Conservation (phyloP, 2,113 vertebrate species). For the Protomyctophum bolini region DNA sequence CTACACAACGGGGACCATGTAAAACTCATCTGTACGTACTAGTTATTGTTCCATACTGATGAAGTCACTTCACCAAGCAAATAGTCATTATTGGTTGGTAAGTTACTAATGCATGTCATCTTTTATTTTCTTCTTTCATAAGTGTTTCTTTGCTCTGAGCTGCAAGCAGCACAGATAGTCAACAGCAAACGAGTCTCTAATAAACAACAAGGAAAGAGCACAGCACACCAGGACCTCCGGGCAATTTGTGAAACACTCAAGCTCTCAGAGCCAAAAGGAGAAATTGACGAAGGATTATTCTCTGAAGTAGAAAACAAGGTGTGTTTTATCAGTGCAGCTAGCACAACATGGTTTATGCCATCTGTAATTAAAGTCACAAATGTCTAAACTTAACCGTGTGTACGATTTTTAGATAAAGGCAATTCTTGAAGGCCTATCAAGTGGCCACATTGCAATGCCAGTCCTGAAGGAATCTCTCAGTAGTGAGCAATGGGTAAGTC, state of each 20-base stretch:
- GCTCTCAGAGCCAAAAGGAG: slow-evolving; percentile 74
- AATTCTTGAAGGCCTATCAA: slow-evolving; percentile 81
- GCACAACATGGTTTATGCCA: too few species aligned
- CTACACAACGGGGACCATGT: slow-evolving; percentile 84
- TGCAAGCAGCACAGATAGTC: slow-evolving; percentile 90
- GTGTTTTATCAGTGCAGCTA: slow-evolving; percentile 7
- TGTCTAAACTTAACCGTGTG: background rate
- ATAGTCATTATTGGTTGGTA: background rate
- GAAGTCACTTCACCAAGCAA: background rate
- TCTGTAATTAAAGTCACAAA: too few species aligned
- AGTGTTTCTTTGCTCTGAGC: slow-evolving; percentile 96
- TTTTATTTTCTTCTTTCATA: background rate
- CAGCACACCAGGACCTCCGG: slow-evolving; percentile 79
- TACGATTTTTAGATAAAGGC: slow-evolving; percentile 81
- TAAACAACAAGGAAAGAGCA: slow-evolving; percentile 64
- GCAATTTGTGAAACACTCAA: slow-evolving; percentile 81
- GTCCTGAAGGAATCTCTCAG: slow-evolving; percentile 83
- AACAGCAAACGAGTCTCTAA: slow-evolving; percentile 72
- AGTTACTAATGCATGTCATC: background rate
- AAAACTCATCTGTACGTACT: slow-evolving; percentile 86
- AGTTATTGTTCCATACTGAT: too few species aligned
- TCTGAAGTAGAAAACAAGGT: slow-evolving; percentile 86
- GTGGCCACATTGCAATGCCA: slow-evolving; percentile 79
- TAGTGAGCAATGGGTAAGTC: slow-evolving; percentile 86
- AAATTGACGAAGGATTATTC: slow-evolving; percentile 75